Evolutionary conservation across 2,888 invertebrate genomes (phyloP).

Genomic region (Aquatica leii): DNA sequence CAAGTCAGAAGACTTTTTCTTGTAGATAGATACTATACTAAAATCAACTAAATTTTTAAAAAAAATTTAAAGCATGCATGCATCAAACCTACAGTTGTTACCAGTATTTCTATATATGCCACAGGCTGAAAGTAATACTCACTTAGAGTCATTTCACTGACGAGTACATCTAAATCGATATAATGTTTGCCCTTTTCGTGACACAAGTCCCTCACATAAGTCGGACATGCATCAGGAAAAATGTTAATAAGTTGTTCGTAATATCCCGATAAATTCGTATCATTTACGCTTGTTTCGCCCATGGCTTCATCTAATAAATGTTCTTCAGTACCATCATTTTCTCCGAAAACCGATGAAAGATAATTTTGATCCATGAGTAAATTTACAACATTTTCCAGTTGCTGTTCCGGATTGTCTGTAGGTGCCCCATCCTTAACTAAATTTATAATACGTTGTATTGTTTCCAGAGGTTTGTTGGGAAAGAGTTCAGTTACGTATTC

Average conservation of each 20-base stretch:
- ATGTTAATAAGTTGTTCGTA: constrained; percentile 36
- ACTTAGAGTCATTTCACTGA: constrained; percentile 41
- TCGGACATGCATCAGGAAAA: constrained; percentile 45
- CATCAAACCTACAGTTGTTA: too few species aligned
- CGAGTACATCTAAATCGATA: constrained; percentile 40
- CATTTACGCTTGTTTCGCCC: constrained; percentile 11
- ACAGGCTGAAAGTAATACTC: constrained; percentile 17
- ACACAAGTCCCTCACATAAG: constrained; percentile 43
- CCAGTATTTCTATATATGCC: too few species aligned
- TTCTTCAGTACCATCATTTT: constrained; percentile 20
- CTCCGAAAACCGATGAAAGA: too few species aligned
- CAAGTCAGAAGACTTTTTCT: too few species aligned
- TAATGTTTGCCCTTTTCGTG: constrained; percentile 19
- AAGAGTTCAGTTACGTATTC: constrained; percentile 42
- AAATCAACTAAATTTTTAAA: too few species aligned
- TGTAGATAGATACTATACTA: too few species aligned
- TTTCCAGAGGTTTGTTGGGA: constrained; percentile 40
- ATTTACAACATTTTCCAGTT: constrained; percentile 47
- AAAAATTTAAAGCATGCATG: too few species aligned
- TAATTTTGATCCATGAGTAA: constrained; percentile 29
- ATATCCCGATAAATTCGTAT: constrained; percentile 7
- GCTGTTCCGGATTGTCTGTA: constrained; percentile 34
- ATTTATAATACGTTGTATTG: constrained; percentile 40
- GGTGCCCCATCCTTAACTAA: constrained; percentile 41
- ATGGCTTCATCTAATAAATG: constrained; percentile 32